phyloP scores from a whole-genome alignment of 1,140 invertebrate genomes.

The Lerema accius region DNA sequence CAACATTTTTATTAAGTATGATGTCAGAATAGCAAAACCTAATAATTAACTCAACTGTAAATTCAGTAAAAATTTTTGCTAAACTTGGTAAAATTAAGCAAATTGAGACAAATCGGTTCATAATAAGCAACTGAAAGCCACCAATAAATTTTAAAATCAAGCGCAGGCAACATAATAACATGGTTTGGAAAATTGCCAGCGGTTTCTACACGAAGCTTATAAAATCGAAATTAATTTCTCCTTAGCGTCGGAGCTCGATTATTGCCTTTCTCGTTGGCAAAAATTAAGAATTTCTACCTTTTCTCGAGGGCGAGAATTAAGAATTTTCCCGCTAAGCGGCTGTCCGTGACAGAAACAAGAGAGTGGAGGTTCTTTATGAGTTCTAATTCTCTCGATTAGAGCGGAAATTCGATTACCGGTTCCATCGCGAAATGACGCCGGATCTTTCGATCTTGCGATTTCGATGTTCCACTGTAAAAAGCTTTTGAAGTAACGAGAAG shows the following conservation, averaged over 20 bases:
- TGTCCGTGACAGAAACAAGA: conserved; percentile 58
- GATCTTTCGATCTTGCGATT: conserved; percentile 23
- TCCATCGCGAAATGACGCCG: conserved; percentile 41
- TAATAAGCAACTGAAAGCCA: conserved; percentile 2
- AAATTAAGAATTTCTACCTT: conserved; percentile 65
- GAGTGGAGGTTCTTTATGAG: conserved; percentile 54
- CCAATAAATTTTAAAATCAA: conserved; percentile 46
- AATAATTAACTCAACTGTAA: too few species aligned
- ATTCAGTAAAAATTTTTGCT: too few species aligned
- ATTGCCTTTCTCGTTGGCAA: conserved; percentile 53
- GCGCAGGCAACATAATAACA: conserved; percentile 41
- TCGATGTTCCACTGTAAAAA: conserved; percentile 3
- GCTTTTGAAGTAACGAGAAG: conserved; percentile 1
- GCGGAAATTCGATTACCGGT: conserved; percentile 64
- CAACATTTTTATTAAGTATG: too few species aligned
- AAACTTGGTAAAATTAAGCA: too few species aligned
- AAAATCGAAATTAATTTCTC: conserved; percentile 65
- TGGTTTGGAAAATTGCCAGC: conserved; percentile 56
- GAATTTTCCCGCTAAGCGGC: conserved; percentile 58
- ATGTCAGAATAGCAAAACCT: too few species aligned
- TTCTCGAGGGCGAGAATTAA: conserved; percentile 57
- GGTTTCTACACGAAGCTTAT: conserved; percentile 42
- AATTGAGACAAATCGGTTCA: not conserved
- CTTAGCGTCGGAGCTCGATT: conserved; percentile 43
- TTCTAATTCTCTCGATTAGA: conserved; percentile 61